Evolutionary conservation across 2,888 invertebrate species (phyloP).

Genomic region (Caenorhabditis uteleia): DNA sequence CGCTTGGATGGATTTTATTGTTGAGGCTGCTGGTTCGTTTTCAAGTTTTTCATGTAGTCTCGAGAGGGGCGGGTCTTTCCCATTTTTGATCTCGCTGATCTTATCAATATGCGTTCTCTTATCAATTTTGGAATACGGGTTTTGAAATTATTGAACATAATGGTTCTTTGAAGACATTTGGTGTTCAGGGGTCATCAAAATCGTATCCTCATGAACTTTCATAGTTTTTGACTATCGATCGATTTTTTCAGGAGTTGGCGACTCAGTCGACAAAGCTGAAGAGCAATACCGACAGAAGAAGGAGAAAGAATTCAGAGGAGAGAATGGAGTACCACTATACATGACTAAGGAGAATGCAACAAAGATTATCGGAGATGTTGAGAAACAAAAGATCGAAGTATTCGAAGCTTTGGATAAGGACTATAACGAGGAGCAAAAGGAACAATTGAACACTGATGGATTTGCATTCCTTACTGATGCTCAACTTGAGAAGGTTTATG

Average conservation of each 20-base stretch:
- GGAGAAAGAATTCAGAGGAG: conserved; percentile 38
- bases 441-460: conserved; percentile 59
- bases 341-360: conserved; percentile 48
- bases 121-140: neutral
- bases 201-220: too few species aligned
- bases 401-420: conserved; percentile 60
- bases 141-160: neutral
- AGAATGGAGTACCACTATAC: conserved; percentile 45
- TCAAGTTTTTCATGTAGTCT: conserved; percentile 5
- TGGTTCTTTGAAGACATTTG: neutral
- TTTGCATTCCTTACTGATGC: conserved; percentile 53
- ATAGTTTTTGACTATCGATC: too few species aligned
- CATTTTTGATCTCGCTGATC: neutral
- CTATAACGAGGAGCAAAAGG: conserved; percentile 59
- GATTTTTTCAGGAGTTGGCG: conserved; percentile 44
- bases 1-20: conserved; percentile 66
- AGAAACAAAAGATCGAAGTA: conserved; percentile 57
- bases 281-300: conserved; percentile 18
- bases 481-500: conserved; percentile 62
- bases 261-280: conserved; percentile 37
- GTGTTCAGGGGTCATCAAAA: neutral
- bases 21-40: conserved; percentile 61
- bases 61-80: neutral
- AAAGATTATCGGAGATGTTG: conserved; percentile 51
- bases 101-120: too few species aligned